Conservation (phyloP, 2,888 invertebrate species). For the Eupithecia vulgata region DNA sequence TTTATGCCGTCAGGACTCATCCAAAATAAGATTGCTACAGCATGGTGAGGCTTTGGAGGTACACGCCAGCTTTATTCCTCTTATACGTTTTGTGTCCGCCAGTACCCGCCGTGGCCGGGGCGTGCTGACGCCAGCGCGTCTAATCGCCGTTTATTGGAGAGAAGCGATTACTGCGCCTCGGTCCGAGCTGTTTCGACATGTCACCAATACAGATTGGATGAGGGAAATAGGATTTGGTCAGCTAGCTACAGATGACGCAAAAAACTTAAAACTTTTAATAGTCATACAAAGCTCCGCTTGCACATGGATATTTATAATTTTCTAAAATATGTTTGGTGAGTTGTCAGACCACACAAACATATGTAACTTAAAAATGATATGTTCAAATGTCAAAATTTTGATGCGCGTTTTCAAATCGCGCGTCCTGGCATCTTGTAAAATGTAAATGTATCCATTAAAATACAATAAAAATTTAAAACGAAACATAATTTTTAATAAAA, state of each 20-base stretch:
- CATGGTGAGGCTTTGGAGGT: not conserved
- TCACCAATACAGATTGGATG: constrained; percentile 60
- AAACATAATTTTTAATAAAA: too few species aligned
- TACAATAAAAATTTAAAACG: too few species aligned
- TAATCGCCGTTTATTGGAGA: constrained; percentile 84
- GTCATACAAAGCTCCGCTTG: not conserved
- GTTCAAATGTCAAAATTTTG: too few species aligned
- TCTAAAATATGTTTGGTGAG: too few species aligned
- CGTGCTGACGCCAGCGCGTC: constrained; percentile 83
- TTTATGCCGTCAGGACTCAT: too few species aligned
- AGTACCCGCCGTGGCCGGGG: constrained; percentile 64
- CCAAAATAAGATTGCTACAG: not conserved
- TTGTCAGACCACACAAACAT: too few species aligned
- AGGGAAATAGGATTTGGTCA: constrained; percentile 6
- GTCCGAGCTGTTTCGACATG: constrained; percentile 78
- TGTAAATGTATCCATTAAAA: too few species aligned
- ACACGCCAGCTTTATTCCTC: not conserved
- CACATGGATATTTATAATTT: too few species aligned
- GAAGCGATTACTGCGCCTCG: constrained; percentile 80
- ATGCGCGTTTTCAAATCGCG: too few species aligned
- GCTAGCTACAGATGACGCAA: not conserved
- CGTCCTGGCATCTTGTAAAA: too few species aligned
- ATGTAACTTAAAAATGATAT: too few species aligned
- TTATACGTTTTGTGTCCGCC: constrained; percentile 47
- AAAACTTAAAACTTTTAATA: not conserved